Conservation (phyloP, 2,797 vertebrate genomes). For the Neoniphon sammara region DNA sequence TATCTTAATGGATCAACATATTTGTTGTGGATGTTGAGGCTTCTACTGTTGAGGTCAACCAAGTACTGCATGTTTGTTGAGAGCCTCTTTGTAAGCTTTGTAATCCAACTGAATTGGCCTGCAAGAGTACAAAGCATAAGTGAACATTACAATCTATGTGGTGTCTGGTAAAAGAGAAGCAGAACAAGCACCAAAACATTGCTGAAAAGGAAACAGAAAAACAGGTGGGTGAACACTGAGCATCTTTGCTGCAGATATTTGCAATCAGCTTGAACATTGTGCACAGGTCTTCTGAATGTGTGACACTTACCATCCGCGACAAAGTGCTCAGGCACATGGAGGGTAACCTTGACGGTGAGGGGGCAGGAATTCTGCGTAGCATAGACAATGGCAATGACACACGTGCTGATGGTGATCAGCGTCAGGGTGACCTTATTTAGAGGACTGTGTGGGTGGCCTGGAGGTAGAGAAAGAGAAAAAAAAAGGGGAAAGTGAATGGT, state of each 20-base stretch:
- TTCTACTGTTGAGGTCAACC: too few species aligned
- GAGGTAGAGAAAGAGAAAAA: slow-evolving; percentile 42
- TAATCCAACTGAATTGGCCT: too few species aligned
- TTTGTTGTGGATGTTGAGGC: too few species aligned
- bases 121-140: neutral
- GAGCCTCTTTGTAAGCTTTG: too few species aligned
- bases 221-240: too few species aligned
- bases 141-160: neutral
- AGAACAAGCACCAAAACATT: neutral
- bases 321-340: slow-evolving; percentile 98
- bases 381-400: slow-evolving; percentile 93
- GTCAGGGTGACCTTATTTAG: slow-evolving; percentile 96
- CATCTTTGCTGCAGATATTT: neutral
- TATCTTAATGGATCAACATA: too few species aligned
- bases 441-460: slow-evolving; percentile 94
- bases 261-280: neutral
- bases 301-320: slow-evolving; percentile 94
- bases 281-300: slow-evolving; percentile 35
- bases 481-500: slow-evolving; percentile 27
- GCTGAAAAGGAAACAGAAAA: neutral
- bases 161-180: too few species aligned
- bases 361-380: slow-evolving; percentile 95
- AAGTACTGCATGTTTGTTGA: too few species aligned
- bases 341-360: slow-evolving; percentile 95
- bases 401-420: slow-evolving; percentile 95